These are phyloP conservation scores for Paratrypauchen microcephalus DNA, from an alignment of 2,797 vertebrate genomes.

Conservation along the genomic window DNA sequence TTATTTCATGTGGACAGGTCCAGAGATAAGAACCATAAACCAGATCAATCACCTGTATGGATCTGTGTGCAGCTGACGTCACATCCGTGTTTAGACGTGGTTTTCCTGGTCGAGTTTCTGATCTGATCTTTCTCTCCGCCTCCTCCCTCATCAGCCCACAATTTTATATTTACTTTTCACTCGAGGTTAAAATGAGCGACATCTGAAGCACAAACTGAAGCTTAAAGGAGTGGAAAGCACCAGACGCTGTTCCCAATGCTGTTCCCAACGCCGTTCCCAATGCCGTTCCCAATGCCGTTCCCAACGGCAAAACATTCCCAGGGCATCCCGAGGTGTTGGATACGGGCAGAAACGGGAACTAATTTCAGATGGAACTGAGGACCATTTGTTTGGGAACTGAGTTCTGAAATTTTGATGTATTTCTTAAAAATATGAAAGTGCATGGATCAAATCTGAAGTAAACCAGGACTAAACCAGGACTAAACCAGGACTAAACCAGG, in stretches of 20 bases:
- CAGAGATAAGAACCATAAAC: too few species aligned
- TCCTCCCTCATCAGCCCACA: not conserved
- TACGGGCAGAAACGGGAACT: not conserved
- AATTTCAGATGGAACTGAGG: too few species aligned
- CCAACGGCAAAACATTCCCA: not conserved
- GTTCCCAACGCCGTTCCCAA: too few species aligned
- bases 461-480: not conserved
- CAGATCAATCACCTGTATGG: too few species aligned
- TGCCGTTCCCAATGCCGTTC: too few species aligned
- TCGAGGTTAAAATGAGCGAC: not conserved
- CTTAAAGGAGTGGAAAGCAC: conserved; percentile 6
- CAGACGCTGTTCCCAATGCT: not conserved
- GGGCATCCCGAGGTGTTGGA: not conserved
- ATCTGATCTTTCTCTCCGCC: not conserved
- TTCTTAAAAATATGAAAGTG: not conserved
- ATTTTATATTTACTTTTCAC: not conserved
- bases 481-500: not conserved
- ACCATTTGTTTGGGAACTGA: too few species aligned
- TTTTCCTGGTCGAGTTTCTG: too few species aligned
- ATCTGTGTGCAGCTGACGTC: too few species aligned
- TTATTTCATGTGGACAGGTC: too few species aligned
- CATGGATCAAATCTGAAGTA: not conserved
- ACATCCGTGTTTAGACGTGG: too few species aligned
- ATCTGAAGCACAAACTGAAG: not conserved
- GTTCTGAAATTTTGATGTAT: too few species aligned